These are phyloP conservation scores for Callaeas wilsoni DNA, from an alignment of 2,113 vertebrate species.

Conservation along the genomic window DNA sequence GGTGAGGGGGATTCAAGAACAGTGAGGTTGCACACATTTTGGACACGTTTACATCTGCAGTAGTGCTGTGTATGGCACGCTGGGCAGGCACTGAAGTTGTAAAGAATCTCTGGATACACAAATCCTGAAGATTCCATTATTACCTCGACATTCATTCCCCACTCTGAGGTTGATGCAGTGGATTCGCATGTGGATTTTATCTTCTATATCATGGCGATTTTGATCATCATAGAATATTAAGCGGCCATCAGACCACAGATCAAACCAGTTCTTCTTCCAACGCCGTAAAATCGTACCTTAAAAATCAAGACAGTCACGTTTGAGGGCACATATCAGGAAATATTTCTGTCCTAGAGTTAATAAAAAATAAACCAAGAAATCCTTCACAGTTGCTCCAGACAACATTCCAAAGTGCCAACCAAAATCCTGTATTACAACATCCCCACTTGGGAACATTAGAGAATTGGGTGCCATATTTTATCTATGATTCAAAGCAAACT, in stretches of 20 bases:
- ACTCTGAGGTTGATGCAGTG: conserved; percentile 89
- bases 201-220: conserved; percentile 83
- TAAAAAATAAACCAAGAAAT: background rate
- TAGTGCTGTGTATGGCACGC: background rate
- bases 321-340: background rate
- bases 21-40: background rate
- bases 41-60: background rate
- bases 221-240: conserved; percentile 91
- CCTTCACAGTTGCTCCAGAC: background rate
- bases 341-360: background rate
- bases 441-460: background rate
- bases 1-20: background rate
- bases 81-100: background rate
- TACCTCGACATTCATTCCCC: conserved; percentile 86
- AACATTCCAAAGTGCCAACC: background rate
- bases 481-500: background rate
- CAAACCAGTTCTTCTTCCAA: conserved; percentile 98
- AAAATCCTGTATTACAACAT: background rate
- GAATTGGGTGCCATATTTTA: background rate
- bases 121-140: background rate
- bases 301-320: background rate
- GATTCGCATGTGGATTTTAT: conserved; percentile 89
- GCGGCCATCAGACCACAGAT: conserved; percentile 89
- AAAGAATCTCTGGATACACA: background rate
- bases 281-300: conserved; percentile 91